A percentile compares a stretch with the other conserved stretches of the same genome.
phyloP scores from a whole-genome alignment of 1,140 invertebrate species.

The Aphis gossypii region DNA sequence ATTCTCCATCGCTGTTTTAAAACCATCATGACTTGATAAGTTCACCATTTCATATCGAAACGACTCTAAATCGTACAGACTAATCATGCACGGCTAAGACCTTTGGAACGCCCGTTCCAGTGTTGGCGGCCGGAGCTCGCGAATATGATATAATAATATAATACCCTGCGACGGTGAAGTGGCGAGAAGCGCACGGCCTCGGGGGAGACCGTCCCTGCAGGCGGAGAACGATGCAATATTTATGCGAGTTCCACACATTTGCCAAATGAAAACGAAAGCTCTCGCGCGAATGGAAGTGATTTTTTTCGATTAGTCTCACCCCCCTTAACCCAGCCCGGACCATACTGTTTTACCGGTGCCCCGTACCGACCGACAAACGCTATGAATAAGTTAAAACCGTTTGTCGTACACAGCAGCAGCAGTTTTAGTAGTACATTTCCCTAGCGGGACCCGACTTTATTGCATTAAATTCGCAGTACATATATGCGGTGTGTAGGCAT shows the following conservation, averaged over 20 bases:
- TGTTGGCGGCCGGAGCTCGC: no score
- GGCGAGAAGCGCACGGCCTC: neutral
- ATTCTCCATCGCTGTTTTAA: neutral
- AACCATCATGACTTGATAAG: neutral
- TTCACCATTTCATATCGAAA: neutral
- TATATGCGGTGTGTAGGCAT: neutral
- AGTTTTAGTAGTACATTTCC: slow-evolving; percentile 32
- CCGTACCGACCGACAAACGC: neutral
- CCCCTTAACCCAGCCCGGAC: no score
- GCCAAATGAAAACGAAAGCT: slow-evolving; percentile 38
- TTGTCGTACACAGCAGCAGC: slow-evolving; percentile 18
- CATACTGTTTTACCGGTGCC: neutral
- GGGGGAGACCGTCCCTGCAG: neutral
- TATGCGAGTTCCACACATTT: slow-evolving; percentile 30
- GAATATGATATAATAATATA: neutral
- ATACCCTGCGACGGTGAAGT: neutral
- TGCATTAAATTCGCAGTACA: slow-evolving; percentile 37
- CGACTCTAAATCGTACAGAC: neutral
- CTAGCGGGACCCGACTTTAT: slow-evolving; percentile 50
- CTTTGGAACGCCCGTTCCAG: neutral
- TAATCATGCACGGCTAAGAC: no score
- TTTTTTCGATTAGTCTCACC: slow-evolving; percentile 38
- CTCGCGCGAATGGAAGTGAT: slow-evolving; percentile 33
- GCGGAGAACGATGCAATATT: neutral
- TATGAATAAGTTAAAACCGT: slow-evolving; percentile 55